Percentiles rank a stretch among this genome's conserved stretches.
Evolutionary conservation across 1,140 invertebrate genomes (phyloP).

Genomic region (honey bee (Apis mellifera)): DNA sequence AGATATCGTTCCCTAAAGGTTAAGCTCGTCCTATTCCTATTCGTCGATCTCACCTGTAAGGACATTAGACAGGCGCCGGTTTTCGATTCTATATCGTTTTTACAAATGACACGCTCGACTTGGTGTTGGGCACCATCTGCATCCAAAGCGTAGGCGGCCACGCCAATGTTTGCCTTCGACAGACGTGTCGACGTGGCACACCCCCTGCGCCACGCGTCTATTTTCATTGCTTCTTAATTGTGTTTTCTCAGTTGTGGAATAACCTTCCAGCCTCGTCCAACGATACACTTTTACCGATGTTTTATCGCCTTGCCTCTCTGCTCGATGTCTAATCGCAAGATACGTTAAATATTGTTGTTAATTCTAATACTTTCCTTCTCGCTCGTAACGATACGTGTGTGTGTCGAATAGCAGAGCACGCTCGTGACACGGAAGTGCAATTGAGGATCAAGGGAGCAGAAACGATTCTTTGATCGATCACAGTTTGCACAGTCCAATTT

Average conservation of each 20-base stretch:
- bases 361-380: too few relatives aligned
- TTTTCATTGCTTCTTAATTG: constrained; percentile 51
- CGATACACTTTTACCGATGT: constrained; percentile 14
- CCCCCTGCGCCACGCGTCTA: constrained; percentile 52
- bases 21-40: too few relatives aligned
- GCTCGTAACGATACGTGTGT: too few relatives aligned
- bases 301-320: neutral
- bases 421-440: too few relatives aligned
- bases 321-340: neutral
- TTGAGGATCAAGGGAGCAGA: too few relatives aligned
- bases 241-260: constrained; percentile 62
- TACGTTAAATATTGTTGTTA: neutral
- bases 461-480: too few relatives aligned
- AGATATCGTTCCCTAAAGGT: too few relatives aligned
- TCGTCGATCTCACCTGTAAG: neutral
- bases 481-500: too few relatives aligned
- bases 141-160: constrained; percentile 28
- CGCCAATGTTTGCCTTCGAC: constrained; percentile 53
- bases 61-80: neutral
- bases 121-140: constrained; percentile 6
- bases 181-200: constrained; percentile 34
- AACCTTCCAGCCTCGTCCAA: constrained; percentile 26
- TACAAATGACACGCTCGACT: neutral
- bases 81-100: constrained; percentile 17
- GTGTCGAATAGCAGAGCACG: too few relatives aligned